These are phyloP conservation scores for Nothoprocta pentlandii DNA, from an alignment of 2,113 vertebrate species.

Conservation along the genomic window DNA sequence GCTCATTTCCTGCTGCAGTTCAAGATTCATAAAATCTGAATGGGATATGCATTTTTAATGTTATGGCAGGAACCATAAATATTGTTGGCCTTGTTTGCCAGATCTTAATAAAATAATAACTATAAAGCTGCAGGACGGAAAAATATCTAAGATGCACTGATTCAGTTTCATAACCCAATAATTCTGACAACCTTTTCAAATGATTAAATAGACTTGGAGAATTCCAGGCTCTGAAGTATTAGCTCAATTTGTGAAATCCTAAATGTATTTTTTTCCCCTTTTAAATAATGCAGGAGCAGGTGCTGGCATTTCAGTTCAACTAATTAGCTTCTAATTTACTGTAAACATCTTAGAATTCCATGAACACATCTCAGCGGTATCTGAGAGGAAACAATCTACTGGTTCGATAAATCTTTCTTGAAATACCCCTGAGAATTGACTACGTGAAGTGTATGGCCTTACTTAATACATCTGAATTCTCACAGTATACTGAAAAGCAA, in stretches of 20 bases:
- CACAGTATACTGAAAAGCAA: constrained; percentile 8
- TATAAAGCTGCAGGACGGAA: constrained; percentile 55
- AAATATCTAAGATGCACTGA: constrained; percentile 52
- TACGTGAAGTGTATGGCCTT: constrained; percentile 19
- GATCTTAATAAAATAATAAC: constrained; percentile 69
- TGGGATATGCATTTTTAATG: constrained; percentile 77
- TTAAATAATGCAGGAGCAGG: constrained; percentile 75
- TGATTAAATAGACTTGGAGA: constrained; percentile 63
- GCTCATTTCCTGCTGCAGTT: constrained; percentile 72
- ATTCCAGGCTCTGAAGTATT: constrained; percentile 49
- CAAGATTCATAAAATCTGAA: constrained; percentile 72
- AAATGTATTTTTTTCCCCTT: constrained; percentile 7
- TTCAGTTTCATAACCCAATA: constrained; percentile 55
- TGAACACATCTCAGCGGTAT: constrained; percentile 62
- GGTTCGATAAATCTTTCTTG: constrained; percentile 73
- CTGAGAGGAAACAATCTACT: constrained; percentile 71
- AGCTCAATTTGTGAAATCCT: constrained; percentile 52
- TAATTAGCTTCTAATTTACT: constrained; percentile 80
- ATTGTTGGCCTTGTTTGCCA: constrained; percentile 70
- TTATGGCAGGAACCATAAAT: constrained; percentile 72
- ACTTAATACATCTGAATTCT: constrained; percentile 38
- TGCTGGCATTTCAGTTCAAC: constrained; percentile 74
- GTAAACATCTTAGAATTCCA: constrained; percentile 76
- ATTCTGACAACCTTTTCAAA: constrained; percentile 64
- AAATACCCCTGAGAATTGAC: constrained; percentile 62